These are phyloP conservation scores for Cynopterus brachyotis DNA, from an alignment of 2,113 vertebrate species.

Conservation along the genomic window DNA sequence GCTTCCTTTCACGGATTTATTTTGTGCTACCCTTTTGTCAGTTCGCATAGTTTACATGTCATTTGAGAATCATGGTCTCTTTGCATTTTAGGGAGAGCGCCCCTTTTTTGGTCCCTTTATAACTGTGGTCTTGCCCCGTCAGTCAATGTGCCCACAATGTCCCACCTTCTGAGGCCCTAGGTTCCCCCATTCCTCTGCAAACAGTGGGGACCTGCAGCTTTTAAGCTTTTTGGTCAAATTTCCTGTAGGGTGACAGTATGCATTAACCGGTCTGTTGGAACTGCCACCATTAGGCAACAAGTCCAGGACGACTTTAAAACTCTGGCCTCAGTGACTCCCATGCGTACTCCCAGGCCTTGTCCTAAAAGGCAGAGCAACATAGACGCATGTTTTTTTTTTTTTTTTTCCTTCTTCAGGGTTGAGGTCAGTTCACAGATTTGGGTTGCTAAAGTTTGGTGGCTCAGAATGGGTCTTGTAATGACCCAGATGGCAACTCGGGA, in stretches of 20 bases:
- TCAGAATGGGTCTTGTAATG: not conserved
- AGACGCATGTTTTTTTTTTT: not conserved
- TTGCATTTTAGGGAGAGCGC: conserved; percentile 35
- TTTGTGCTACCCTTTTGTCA: conserved; percentile 56
- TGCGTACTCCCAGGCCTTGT: not conserved
- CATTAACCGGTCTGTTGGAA: conserved; percentile 55
- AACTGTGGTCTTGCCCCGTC: not conserved
- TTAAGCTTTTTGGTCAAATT: conserved; percentile 67
- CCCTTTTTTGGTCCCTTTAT: not conserved
- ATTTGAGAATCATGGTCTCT: conserved; percentile 34
- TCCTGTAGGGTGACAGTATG: conserved; percentile 54
- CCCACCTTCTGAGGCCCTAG: not conserved
- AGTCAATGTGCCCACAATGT: rapidly evolving
- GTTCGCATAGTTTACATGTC: conserved; percentile 51
- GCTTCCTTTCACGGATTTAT: conserved; percentile 52
- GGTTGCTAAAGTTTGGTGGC: not conserved
- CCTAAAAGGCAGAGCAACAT: not conserved
- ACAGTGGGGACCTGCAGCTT: not conserved
- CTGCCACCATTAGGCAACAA: conserved; percentile 55
- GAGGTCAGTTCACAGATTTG: conserved; percentile 30
- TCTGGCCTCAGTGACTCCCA: not conserved
- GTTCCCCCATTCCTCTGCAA: conserved; percentile 10
- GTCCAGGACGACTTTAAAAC: conserved; percentile 62
- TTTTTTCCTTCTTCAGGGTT: not conserved
- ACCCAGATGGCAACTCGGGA: not conserved